Evolutionary conservation across 2,113 vertebrate genomes (phyloP), one percentile per base, ranked within the genome.

Genomic region (Alectura lathami): DNA sequence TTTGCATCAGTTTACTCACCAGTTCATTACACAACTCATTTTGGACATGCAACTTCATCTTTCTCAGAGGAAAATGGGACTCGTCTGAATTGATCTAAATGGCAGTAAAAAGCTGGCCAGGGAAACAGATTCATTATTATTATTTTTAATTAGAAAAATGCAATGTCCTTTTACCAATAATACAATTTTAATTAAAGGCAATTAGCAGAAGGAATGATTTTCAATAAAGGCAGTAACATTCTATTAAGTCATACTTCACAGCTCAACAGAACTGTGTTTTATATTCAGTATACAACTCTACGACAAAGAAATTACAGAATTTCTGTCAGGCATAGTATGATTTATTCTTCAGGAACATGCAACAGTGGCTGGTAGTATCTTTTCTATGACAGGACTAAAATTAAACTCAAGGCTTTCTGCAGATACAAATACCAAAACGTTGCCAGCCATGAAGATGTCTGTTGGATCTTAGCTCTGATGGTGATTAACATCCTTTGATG

Each of bases 121-220:
- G 23, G 88, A 93, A 85, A 90, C 38, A 74, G 38, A 67, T 80
- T 75, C 74, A 16, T 72, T 82, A n/a, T n/a, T n/a, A n/a, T 57
- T 80, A 18, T 83, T 89, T 88, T 86, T 76, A n/a, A 89, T 82
- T 89, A 81, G 42, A 84, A 88, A 85, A 50, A 14, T 82, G 27
- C 64, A 88, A 53, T 67, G 36, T 79, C 66, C 60, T 74, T 72
- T 62, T 84, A 53, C 36, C 45, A 68, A 70, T 86, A 83, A 87
- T 92, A 93, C 80, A 86, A 97, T 48, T 24, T 42, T 93, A 91
- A 86, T 92, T 83, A 92, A 96, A 96, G 91, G 10, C 54, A 93
- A 93, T 95, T 96, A 96, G 14, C 32, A 88, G 68, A 81, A 88
- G 85, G 80, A 92, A 86, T 86, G 53, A 86, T 94, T 95, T 97